Conservation (phyloP, 2,113 vertebrate species). For the Marmota flaviventris region DNA sequence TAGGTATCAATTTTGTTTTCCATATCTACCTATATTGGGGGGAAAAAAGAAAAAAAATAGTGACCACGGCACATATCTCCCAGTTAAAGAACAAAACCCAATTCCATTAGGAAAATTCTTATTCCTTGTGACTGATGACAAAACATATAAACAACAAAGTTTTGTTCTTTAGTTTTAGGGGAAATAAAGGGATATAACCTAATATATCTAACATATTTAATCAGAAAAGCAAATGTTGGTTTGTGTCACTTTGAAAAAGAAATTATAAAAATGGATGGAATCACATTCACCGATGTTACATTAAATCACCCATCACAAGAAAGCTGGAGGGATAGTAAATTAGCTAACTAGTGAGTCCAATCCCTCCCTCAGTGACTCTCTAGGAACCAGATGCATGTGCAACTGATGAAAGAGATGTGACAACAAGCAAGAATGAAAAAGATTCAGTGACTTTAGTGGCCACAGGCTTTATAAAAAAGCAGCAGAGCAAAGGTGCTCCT, state of each 20-base stretch:
- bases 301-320: not conserved
- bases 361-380: not conserved
- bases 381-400: not conserved
- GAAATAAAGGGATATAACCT: not conserved
- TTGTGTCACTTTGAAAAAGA: not conserved
- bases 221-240: conserved; percentile 31
- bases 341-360: not conserved
- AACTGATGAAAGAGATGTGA: not conserved
- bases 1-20: conserved; percentile 23
- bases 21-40: not conserved
- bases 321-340: not conserved
- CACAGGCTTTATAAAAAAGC: not conserved
- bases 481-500: not conserved
- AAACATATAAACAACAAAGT: not conserved
- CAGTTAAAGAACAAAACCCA: conserved; percentile 47
- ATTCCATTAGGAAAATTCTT: not conserved
- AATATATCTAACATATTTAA: not conserved
- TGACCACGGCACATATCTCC: not conserved
- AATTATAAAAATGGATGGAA: not conserved
- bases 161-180: not conserved
- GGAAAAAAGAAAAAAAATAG: not conserved
- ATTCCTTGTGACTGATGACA: not conserved
- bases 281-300: not conserved
- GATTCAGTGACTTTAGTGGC: not conserved
- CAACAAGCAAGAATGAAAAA: not conserved